phyloP scores from a whole-genome alignment of 2,113 vertebrate genomes.

The Ranitomeya imitator region DNA sequence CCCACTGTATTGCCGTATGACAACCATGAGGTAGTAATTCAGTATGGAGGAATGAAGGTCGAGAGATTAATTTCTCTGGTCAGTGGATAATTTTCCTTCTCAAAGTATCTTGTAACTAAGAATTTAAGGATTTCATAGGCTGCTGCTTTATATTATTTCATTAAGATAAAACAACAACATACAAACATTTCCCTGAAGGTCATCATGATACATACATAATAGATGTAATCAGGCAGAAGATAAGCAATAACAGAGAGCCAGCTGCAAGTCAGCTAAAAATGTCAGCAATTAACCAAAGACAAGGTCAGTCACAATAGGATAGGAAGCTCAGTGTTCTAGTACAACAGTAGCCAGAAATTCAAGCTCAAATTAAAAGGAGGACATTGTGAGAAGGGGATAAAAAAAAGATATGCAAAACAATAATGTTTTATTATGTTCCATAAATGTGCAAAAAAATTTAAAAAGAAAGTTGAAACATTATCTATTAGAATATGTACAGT shows the following conservation, averaged over 20 bases:
- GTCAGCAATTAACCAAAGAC: conserved; percentile 20
- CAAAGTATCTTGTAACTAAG: not conserved
- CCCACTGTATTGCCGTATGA: not conserved
- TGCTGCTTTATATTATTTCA: conserved; percentile 20
- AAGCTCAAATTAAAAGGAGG: not conserved
- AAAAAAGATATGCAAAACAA: not conserved
- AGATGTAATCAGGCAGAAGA: conserved; percentile 30
- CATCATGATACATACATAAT: conserved; percentile 28
- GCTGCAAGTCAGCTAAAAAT: conserved; percentile 28
- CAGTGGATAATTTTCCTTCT: not conserved
- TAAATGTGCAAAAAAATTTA: not conserved
- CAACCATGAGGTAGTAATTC: not conserved
- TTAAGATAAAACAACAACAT: conserved; percentile 31
- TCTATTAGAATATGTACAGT: not conserved
- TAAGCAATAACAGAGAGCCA: conserved; percentile 23
- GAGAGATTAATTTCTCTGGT: conserved; percentile 7
- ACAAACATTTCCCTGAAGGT: conserved; percentile 28
- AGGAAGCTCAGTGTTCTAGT: not conserved
- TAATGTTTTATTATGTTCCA: not conserved
- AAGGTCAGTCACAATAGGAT: conserved; percentile 7
- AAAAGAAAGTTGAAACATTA: not conserved
- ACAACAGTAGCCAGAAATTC: not conserved
- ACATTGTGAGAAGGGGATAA: not conserved
- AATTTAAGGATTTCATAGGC: conserved; percentile 4
- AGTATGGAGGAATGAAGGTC: not conserved